Base-by-base conservation (phyloP, 2,113 vertebrate genomes). In the Dicentrarchus labrax region DNA sequence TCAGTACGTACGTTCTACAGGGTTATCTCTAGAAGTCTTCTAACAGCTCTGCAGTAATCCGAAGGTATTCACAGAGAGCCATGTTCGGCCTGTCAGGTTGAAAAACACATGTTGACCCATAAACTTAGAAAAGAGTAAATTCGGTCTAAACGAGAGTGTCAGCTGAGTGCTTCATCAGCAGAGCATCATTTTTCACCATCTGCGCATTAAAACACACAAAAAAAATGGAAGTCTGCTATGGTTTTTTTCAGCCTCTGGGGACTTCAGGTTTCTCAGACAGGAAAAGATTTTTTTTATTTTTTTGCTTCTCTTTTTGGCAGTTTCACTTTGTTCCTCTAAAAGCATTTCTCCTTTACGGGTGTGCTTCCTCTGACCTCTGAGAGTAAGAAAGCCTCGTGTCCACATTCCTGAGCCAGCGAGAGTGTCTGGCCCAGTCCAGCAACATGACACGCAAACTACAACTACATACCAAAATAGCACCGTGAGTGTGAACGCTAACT, bases 381-480 rank as follows among this genome's bases (percentile, higher is more conserved):
- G 64, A 77, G 74, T 21, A 19, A 57, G 57, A 30, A 24, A 45
- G 59, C 54, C 82, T 78, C 22, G 22, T 15, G 77, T 80, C 84
- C 82, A 87, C 78, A 83, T 85, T 86, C 90, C 87, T 66, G 43
- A 74, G 59, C 77, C 57, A 69, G 85, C 2, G 7, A 86, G 90
- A 83, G 80, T 68, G 67, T 83, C 68, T 48, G 56, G 68, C 47
- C 48, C 76, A 19, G 53, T 86, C 36, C 12, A 51, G 90, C 92
- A 91, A 89, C 69, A 84, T 67, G 84, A 93, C 88, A 89, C 91
- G 73, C 30, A 30, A 30, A 30, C 72, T 62, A 89, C 83, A 87
- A 84, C 78, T 66, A 59, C 75, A 82, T 10, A 88, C 82, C 68
- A 71, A 91, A 91, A 89, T 87, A 93, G 88, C 85, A 56, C 68